phyloP scores from a whole-genome alignment of 2,888 invertebrate species.

The Pristionchus japonicus region DNA sequence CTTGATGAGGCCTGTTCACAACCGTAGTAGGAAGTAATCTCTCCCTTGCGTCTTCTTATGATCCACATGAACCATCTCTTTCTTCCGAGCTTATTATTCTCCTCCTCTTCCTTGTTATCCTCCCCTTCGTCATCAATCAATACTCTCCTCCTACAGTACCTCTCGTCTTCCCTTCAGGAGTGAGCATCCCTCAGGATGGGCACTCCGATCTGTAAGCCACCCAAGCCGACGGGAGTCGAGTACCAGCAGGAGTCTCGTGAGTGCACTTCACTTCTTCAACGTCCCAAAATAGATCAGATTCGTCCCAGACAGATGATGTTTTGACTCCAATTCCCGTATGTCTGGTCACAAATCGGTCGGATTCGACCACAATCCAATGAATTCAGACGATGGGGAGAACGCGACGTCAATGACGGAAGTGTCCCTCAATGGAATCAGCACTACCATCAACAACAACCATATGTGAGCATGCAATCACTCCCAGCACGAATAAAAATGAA shows the following conservation, averaged over 20 bases:
- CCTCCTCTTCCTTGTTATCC: background rate
- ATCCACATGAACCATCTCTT: background rate
- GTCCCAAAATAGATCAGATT: background rate
- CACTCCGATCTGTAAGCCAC: conserved; percentile 36
- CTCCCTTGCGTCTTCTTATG: background rate
- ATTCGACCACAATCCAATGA: background rate
- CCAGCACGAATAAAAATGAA: background rate
- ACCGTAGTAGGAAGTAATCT: background rate
- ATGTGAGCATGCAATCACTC: background rate
- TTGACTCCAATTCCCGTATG: background rate
- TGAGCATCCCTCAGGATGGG: conserved; percentile 5
- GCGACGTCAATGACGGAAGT: background rate
- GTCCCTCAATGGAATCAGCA: background rate
- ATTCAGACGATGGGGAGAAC: background rate
- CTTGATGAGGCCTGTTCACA: background rate
- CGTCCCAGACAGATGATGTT: background rate
- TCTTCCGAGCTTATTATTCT: background rate
- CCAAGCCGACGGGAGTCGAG: background rate
- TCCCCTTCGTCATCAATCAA: background rate
- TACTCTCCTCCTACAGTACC: conserved; percentile 3
- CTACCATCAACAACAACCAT: background rate
- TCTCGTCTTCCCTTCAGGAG: background rate
- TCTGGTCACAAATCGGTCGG: background rate
- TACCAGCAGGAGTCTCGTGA: conserved; percentile 11
- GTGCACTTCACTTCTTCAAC: background rate